These are phyloP conservation scores for Philotrypesis tridentata DNA, from an alignment of 1,140 invertebrate species.

Conservation along the genomic window DNA sequence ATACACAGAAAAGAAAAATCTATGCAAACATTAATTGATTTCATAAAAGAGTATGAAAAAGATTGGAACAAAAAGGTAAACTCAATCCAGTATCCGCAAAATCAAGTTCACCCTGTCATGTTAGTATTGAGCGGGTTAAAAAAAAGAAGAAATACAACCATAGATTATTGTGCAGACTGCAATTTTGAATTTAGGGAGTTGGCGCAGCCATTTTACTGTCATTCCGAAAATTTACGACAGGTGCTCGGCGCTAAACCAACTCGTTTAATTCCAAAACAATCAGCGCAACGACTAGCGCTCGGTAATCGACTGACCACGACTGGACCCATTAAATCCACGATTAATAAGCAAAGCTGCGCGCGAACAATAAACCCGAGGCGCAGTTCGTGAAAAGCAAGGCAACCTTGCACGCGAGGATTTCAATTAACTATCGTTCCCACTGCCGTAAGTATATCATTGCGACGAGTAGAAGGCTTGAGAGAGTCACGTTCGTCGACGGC, in stretches of 20 bases:
- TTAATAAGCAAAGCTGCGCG: neutral
- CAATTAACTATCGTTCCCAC: constrained; percentile 11
- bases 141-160: too few species aligned
- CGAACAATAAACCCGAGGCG: neutral
- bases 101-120: too few species aligned
- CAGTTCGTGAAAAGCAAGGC: neutral
- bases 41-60: too few species aligned
- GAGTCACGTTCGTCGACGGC: neutral
- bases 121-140: too few species aligned
- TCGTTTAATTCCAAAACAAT: neutral
- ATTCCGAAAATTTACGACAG: neutral
- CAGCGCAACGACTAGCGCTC: neutral
- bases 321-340: neutral
- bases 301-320: neutral
- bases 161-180: too few species aligned
- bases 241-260: neutral
- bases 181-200: too few species aligned
- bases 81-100: too few species aligned
- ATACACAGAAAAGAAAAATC: too few species aligned
- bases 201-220: too few species aligned
- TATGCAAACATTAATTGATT: too few species aligned
- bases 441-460: neutral
- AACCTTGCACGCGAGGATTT: neutral
- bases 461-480: neutral
- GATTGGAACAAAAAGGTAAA: too few species aligned